Base-by-base conservation (phyloP, 2,888 invertebrate species). In the Allygus modestus region DNA sequence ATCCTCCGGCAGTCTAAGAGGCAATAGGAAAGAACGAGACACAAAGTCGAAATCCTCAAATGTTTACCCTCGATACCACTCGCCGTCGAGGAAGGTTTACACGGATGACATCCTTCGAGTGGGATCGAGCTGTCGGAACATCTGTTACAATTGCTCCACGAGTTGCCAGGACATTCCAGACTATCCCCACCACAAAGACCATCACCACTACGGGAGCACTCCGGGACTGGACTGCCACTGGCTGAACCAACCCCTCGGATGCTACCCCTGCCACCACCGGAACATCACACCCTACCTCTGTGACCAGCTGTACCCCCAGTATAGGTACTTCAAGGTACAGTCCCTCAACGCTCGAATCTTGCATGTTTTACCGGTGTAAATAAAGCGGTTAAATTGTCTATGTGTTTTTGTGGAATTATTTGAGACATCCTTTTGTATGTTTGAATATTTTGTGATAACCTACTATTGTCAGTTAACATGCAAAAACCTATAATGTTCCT, bases 1-100 rank as follows among this genome's bases (percentile, higher is more conserved):
- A 12, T 82, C 84, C 11, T 84, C 87, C 75, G 91, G 91, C 23
- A 93, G 94, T 87, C 91, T 93, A 87, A 71, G 89, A 90, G 58
- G 91, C 43, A 92, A 92, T 87, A 91, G 93, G 54, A 92, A 92
- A 85, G 94, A 94, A 87, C 91, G 94, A 58, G 94, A 94, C 89
- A 93, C 93, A 82, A 94, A 94, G 89, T 92, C 93, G 82, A 91
- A 93, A 87, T 94, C 94, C 9, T 92, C 93, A 37, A 90, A 93
- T 41, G 89, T 86, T 7, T 85, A 86, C 51, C 84, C 85, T 15
- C 85, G 86, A 79, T 86, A 86, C 84, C 73, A 86, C 85, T 86
- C 87, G 86, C 85, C 86, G 87, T 83, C 83, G 17, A 83, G 83
- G 51, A 71, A 71, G 0, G 46, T 54, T 23, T 83, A 73, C 23